phyloP scores from a whole-genome alignment of 2,888 invertebrate species.

The Anaspis maculata region DNA sequence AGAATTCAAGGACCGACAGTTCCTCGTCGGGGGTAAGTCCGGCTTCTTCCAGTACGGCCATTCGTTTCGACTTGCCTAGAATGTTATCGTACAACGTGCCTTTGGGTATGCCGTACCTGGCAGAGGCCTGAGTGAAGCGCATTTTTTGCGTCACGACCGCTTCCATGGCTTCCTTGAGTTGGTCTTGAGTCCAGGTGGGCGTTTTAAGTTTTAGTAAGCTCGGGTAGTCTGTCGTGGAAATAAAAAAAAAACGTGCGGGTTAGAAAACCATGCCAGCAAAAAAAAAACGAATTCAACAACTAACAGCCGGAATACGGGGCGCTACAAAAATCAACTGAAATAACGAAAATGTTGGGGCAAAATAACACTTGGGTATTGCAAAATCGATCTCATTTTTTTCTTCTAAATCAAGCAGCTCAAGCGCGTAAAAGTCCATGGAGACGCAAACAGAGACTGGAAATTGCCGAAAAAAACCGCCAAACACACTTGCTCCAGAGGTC shows the following conservation, averaged over 20 bases:
- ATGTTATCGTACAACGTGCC: conserved; percentile 73
- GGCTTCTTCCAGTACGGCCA: conserved; percentile 65
- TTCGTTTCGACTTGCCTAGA: conserved; percentile 66
- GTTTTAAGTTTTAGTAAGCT: conserved; percentile 64
- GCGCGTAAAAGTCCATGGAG: too few species aligned
- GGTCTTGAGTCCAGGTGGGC: conserved; percentile 65
- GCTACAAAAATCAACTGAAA: too few species aligned
- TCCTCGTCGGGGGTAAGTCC: conserved; percentile 55
- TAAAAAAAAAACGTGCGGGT: conserved; percentile 16
- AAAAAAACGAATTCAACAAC: conserved; percentile 1
- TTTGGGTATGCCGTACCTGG: conserved; percentile 64
- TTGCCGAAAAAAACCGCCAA: too few species aligned
- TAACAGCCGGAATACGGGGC: not conserved
- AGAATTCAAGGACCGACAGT: conserved; percentile 58
- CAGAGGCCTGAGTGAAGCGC: conserved; percentile 69
- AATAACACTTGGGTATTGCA: too few species aligned
- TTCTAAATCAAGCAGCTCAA: too few species aligned
- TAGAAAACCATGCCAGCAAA: conserved; percentile 14
- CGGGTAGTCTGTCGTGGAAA: conserved; percentile 46
- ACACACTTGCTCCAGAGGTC: too few species aligned
- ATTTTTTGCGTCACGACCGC: conserved; percentile 67
- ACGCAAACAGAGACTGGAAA: too few species aligned
- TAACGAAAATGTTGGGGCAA: too few species aligned
- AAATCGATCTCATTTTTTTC: too few species aligned
- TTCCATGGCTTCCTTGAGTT: conserved; percentile 67